These are phyloP conservation scores for Harpalus rubripes DNA, from an alignment of 2,888 invertebrate species.

Conservation along the genomic window DNA sequence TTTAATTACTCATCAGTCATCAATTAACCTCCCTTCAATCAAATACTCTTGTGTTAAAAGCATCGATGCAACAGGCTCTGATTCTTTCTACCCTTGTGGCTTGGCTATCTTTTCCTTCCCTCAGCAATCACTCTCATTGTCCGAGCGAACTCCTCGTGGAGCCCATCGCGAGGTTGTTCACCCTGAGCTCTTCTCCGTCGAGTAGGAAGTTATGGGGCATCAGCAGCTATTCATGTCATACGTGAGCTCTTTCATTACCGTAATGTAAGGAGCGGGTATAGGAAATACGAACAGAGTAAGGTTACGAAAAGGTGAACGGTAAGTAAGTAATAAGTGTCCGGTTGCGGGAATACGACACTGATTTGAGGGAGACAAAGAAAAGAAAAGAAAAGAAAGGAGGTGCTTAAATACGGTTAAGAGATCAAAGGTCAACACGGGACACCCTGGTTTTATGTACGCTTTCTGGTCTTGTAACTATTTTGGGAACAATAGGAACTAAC, in stretches of 20 bases:
- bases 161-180: constrained; percentile 22
- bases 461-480: no score
- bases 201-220: constrained; percentile 44
- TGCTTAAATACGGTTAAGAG: neutral
- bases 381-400: neutral
- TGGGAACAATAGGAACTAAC: no score
- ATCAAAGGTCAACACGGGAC: neutral
- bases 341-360: neutral
- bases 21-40: neutral
- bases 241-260: constrained; percentile 1
- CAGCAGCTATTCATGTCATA: constrained; percentile 10
- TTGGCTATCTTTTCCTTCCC: neutral
- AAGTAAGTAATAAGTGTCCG: constrained; percentile 5
- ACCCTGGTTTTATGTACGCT: neutral
- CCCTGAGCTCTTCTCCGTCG: constrained; percentile 19
- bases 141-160: neutral
- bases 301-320: neutral
- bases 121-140: neutral
- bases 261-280: neutral
- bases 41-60: neutral
- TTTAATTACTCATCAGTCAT: neutral
- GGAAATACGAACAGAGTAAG: neutral
- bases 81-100: neutral
- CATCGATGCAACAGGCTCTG: neutral
- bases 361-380: neutral